Evolutionary conservation across 2,888 invertebrate genomes (phyloP).

Genomic region (Nyleta sp.): DNA sequence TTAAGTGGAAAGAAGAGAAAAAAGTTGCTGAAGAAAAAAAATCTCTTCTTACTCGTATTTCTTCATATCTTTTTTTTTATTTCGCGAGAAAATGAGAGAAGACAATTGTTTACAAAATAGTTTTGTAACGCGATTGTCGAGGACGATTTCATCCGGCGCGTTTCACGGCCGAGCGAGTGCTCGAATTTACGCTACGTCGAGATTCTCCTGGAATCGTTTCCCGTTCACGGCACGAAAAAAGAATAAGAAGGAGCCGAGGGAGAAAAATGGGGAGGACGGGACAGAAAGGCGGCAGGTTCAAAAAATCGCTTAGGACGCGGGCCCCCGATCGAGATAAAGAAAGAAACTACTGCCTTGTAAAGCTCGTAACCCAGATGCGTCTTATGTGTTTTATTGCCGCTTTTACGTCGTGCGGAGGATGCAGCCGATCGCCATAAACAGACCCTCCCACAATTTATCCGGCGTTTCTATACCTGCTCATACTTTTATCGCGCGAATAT

Average conservation of each 20-base stretch:
- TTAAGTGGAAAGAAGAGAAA: too few species aligned
- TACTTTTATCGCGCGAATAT: constrained; percentile 56
- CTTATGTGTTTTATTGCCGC: constrained; percentile 80
- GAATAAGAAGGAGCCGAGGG: constrained; percentile 42
- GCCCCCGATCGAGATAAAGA: constrained; percentile 72
- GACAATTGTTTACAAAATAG: constrained; percentile 46
- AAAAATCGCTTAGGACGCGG: constrained; percentile 73
- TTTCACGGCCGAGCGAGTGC: constrained; percentile 62
- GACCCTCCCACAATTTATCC: constrained; percentile 52
- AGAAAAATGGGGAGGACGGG: constrained; percentile 40
- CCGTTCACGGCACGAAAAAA: constrained; percentile 43
- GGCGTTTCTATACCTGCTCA: constrained; percentile 48
- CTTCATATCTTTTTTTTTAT: too few species aligned
- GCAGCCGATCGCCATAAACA: constrained; percentile 62
- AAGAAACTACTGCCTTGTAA: constrained; percentile 77
- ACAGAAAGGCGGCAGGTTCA: constrained; percentile 54
- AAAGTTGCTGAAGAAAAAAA: too few species aligned
- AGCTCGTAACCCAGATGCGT: constrained; percentile 81
- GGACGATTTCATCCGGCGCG: constrained; percentile 51
- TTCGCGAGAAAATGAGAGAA: background rate
- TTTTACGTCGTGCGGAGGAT: constrained; percentile 73
- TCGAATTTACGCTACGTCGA: constrained; percentile 61
- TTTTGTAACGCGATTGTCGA: constrained; percentile 53
- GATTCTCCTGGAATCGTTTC: constrained; percentile 67
- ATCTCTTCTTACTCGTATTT: too few species aligned